Base-by-base conservation (phyloP, 2,888 invertebrate species). In the Marronus borbonicus region DNA sequence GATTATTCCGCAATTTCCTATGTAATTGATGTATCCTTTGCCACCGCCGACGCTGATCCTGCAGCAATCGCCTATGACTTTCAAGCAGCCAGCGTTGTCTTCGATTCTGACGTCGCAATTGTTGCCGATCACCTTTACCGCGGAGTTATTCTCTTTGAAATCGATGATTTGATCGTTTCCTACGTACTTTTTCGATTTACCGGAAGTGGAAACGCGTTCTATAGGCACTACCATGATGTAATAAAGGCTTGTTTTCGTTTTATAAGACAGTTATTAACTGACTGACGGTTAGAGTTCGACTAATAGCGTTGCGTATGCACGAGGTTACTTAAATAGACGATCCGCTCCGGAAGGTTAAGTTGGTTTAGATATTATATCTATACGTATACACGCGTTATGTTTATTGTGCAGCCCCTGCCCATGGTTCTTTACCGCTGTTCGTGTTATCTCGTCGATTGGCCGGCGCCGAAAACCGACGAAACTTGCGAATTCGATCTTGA, bases 11-110 rank as follows among this genome's bases (percentile, higher is more conserved):
- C 77, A 76, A 64, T 83, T 82, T 68, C 83, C 83, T n/a, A 79
- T 80, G 49, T 82, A 83, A 55, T 68, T 62, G 44, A 83, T 81
- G 17, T 75, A 76, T 28, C 83, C 83, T 62, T 64, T 70, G 55
- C 83, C 83, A 31, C 64, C 49, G 5, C 14, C 39, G 20, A 83
- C 81, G 39, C 70, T 66, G 14, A 83, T 77, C 8, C 49, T 66
- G 64, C 82, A 82, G 8, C 72, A 77, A 70, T 83, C 82, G 8
- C 83, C 83, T 36, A 83, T 78, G 2, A 83, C 78, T 60, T 82
- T 80, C 39, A 83, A 52, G 28, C 58, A 64, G 14, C 83, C 83
- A 8, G 80, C 77, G 75, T 83, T 82, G n/a, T 69, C 64, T 50
- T 76, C 76, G 8, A 83, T 80, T 76, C 76, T 80, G 14, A 83